Evolutionary conservation across 1,140 invertebrate species (phyloP).

Genomic region (Drosophila carrolli): DNA sequence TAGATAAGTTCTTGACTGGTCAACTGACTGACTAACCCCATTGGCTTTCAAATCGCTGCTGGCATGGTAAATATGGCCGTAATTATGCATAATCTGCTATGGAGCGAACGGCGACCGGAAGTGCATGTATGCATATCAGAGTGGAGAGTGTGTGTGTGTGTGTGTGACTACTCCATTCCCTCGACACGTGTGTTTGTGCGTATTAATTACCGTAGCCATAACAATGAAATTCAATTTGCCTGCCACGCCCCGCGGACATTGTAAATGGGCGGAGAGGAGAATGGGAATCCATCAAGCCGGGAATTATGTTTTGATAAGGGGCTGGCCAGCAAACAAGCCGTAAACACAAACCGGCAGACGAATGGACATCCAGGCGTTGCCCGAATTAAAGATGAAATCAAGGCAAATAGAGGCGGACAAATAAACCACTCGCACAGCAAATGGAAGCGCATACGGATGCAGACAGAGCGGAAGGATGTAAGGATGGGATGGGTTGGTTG

Average conservation of each 20-base stretch:
- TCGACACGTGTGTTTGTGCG: not conserved
- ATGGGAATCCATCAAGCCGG: constrained; percentile 45
- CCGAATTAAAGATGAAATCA: constrained; percentile 75
- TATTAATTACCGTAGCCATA: constrained; percentile 58
- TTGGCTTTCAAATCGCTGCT: constrained; percentile 21
- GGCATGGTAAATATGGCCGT: constrained; percentile 27
- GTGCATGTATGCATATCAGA: constrained; percentile 42
- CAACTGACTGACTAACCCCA: constrained; percentile 30
- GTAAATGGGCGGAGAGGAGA: constrained; percentile 43
- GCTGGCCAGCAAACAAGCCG: constrained; percentile 29
- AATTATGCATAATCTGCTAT: constrained; percentile 54
- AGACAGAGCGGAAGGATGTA: constrained; percentile 30
- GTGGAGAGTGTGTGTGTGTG: constrained; percentile 6
- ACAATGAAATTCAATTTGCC: constrained; percentile 67
- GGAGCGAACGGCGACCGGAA: constrained; percentile 36
- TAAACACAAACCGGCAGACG: constrained; percentile 6
- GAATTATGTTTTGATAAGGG: constrained; percentile 71
- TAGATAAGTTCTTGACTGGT: constrained; percentile 7
- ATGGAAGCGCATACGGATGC: constrained; percentile 23
- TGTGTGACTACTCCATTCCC: not conserved
- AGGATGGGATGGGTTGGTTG: not conserved
- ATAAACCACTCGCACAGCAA: constrained; percentile 25
- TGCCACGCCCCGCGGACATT: constrained; percentile 33
- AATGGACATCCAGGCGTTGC: constrained; percentile 23
- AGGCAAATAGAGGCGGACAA: constrained; percentile 59